Base-by-base conservation (phyloP, 1,140 invertebrate species). In the Zaprionus tsacasi region DNA sequence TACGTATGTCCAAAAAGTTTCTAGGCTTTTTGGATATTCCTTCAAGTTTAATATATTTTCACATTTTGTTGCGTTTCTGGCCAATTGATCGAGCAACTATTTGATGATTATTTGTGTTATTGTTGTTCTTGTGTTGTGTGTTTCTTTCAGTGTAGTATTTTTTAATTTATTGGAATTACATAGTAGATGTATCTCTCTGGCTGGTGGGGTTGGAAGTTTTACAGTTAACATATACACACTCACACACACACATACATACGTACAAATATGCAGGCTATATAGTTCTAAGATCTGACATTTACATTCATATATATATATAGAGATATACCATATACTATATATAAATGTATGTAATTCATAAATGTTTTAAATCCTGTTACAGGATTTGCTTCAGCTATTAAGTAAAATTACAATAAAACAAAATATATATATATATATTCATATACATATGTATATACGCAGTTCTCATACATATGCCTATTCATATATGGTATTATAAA, bases 331-430 rank as follows among this genome's bases (percentile, higher is more conserved):
- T 30, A 30, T 30, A 30, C 43, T 45, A 55, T 60, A 54, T 80
- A 64, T 77, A 57, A 60, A 59, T 60, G 57, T 52, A 43, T 78
- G 61, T 73, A 52, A 65, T 64, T n/a, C 45, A 50, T 66, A 77
- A 57, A 76, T 88, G 78, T 89, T 89, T 89, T 89, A 73, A 89
- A 89, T 89, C 85, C 85, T 89, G 85, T 89, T 89, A 74, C 85
- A 89, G 85, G 85, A 89, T 89, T 89, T 81, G 75, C 81, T 88
- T 87, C 83, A 89, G 83, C 83, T 87, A 83, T 87, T 83, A 89
- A 87, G 85, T 88, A 88, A 73, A 70, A 61, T 74, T 77, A 83
- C 69, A 78, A 73, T 68, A 79, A 77, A 70, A 80, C 67, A 86
- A 78, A 70, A 50, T 74, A 68, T 71, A 66, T 38, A 45, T 55